Percentiles rank a stretch among this genome's conserved stretches.
Conservation (phyloP, 2,797 vertebrate species). For the Myotis myotis region DNA sequence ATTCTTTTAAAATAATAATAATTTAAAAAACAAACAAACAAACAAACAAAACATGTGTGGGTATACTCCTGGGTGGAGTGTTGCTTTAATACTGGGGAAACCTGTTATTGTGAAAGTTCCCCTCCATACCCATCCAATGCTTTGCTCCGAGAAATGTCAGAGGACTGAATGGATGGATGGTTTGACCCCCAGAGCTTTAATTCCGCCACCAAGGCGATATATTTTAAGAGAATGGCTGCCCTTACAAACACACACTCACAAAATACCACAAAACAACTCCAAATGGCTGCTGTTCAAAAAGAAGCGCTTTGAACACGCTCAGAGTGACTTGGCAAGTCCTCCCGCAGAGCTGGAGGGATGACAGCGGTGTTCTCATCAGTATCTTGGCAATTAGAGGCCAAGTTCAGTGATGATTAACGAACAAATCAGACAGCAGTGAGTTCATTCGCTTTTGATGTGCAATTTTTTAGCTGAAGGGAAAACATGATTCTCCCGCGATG, state of each 20-base stretch:
- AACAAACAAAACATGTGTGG: background rate
- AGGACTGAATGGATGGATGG: background rate
- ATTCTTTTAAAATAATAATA: too few relatives aligned
- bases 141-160: background rate
- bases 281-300: background rate
- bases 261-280: background rate
- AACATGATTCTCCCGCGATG: constrained; percentile 78
- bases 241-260: background rate
- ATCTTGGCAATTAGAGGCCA: constrained; percentile 57
- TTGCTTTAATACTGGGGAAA: background rate
- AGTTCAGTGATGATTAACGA: constrained; percentile 66
- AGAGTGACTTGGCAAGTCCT: constrained; percentile 21
- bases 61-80: background rate
- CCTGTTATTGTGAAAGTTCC: background rate
- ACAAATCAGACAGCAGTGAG: constrained; percentile 55
- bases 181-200: background rate
- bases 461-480: constrained; percentile 76
- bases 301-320: background rate
- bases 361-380: constrained; percentile 44
- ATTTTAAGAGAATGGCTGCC: background rate
- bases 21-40: background rate
- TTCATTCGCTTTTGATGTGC: constrained; percentile 76
- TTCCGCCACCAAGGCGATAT: background rate
- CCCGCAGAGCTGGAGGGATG: background rate
- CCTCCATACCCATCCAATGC: background rate